These are phyloP conservation scores for Oligia fasciuncula DNA, from an alignment of 2,888 invertebrate species.

Conservation along the genomic window DNA sequence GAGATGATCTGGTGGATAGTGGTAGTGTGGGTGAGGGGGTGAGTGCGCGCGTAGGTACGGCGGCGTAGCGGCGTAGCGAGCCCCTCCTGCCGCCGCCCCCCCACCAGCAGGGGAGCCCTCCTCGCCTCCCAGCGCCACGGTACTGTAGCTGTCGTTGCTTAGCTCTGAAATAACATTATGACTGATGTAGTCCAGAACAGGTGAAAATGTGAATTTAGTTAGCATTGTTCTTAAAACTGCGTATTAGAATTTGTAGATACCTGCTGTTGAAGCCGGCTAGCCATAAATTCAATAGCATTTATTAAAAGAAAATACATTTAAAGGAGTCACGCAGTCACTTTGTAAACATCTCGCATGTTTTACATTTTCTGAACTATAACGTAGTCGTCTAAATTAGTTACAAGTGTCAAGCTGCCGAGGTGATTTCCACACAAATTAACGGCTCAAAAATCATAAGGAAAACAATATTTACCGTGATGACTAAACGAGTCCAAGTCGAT, in stretches of 20 bases:
- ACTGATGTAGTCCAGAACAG: neutral
- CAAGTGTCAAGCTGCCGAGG: neutral
- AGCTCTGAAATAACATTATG: conserved; percentile 90
- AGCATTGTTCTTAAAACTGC: neutral
- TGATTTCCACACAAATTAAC: neutral
- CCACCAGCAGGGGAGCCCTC: conserved; percentile 93
- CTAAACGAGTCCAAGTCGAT: conserved; percentile 97
- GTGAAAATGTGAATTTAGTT: neutral
- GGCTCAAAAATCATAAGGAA: neutral
- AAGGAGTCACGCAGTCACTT: neutral
- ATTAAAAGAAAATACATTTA: neutral
- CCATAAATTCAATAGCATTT: neutral
- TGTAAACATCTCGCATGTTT: neutral
- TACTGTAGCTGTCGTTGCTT: conserved; percentile 97
- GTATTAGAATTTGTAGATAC: neutral
- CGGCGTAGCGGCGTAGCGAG: conserved; percentile 91
- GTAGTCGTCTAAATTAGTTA: neutral
- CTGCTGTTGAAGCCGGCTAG: neutral
- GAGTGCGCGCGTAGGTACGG: conserved; percentile 94
- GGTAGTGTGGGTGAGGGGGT: conserved; percentile 94
- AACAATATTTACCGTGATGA: conserved; percentile 92
- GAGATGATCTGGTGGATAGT: conserved; percentile 95
- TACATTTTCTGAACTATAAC: neutral
- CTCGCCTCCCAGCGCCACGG: conserved; percentile 95
- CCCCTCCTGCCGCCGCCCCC: conserved; percentile 90